Evolutionary conservation across 2,888 invertebrate species (phyloP).

Genomic region (Drosophila picticornis): DNA sequence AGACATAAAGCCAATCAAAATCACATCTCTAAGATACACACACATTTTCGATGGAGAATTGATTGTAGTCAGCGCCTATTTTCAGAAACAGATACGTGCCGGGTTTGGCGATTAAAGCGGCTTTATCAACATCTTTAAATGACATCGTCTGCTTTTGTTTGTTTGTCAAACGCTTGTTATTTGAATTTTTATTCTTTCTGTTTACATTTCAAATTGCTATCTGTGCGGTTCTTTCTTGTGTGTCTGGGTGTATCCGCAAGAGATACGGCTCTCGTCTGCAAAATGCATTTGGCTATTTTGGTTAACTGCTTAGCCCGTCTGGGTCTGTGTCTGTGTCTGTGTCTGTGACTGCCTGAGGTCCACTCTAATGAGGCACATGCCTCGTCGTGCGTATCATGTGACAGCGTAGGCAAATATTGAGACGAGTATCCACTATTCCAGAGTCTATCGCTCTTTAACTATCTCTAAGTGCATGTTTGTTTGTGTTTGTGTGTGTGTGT

Average conservation of each 20-base stretch:
- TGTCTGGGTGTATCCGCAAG: slow-evolving; percentile 20
- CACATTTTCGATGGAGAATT: slow-evolving; percentile 21
- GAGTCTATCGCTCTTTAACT: neutral
- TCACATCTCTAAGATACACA: slow-evolving; percentile 5
- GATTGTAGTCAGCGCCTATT: slow-evolving; percentile 25
- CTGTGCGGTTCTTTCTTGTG: slow-evolving; percentile 1
- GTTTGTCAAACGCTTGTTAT: slow-evolving; percentile 54
- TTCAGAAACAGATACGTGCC: slow-evolving; percentile 27
- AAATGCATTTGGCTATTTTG: slow-evolving; percentile 57
- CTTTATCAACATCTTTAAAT: slow-evolving; percentile 54
- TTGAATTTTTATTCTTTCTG: slow-evolving; percentile 38
- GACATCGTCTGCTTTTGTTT: slow-evolving; percentile 52
- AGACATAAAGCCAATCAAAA: slow-evolving; percentile 44
- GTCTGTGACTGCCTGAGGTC: slow-evolving; percentile 6
- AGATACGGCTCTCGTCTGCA: slow-evolving; percentile 34
- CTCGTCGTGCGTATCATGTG: slow-evolving; percentile 52
- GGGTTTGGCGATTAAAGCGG: slow-evolving; percentile 3
- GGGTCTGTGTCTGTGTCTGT: neutral
- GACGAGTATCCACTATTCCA: slow-evolving; percentile 30
- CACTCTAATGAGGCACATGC: slow-evolving; percentile 58
- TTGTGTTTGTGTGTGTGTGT: no score
- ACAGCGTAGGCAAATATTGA: slow-evolving; percentile 54
- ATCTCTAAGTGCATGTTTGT: slow-evolving; percentile 15
- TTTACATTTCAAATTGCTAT: slow-evolving; percentile 73
- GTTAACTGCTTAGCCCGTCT: slow-evolving; percentile 32